A percentile compares a stretch with the other conserved stretches of the same genome.
These are phyloP conservation scores for Microplitis manilae DNA, from an alignment of 2,888 invertebrate species.

Conservation along the genomic window DNA sequence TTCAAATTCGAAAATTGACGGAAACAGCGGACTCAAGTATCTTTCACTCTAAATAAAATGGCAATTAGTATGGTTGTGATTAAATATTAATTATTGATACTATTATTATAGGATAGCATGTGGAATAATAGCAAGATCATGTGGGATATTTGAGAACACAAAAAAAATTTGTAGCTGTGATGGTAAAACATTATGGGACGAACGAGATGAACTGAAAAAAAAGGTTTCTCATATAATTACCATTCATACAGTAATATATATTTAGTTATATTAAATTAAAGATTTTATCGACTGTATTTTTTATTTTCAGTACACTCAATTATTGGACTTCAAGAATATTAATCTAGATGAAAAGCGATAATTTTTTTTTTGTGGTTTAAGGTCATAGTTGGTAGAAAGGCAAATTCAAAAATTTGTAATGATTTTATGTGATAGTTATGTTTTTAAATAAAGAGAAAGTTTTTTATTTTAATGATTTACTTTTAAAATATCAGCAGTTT, in stretches of 20 bases:
- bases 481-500: too few species aligned
- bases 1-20: slow-evolving; percentile 75
- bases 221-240: slow-evolving; percentile 7
- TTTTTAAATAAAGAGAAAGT: neutral
- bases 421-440: neutral
- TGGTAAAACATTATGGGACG: slow-evolving; percentile 92
- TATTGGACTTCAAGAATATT: slow-evolving; percentile 55
- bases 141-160: slow-evolving; percentile 88
- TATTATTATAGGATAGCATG: slow-evolving; percentile 79
- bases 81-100: neutral
- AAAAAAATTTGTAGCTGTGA: slow-evolving; percentile 93
- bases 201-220: slow-evolving; percentile 73
- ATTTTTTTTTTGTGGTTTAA: neutral
- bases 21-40: slow-evolving; percentile 78
- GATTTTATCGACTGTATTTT: slow-evolving; percentile 54
- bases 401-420: neutral
- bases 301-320: neutral
- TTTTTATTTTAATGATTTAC: too few species aligned
- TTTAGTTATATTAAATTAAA: neutral
- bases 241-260: too few species aligned
- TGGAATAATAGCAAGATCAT: slow-evolving; percentile 90
- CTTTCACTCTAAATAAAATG: neutral
- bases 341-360: neutral
- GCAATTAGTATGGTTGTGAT: neutral
- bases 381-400: neutral